Percentiles rank a stretch among this genome's conserved stretches.
These are phyloP conservation scores for Nerophis ophidion DNA, from an alignment of 2,113 vertebrate species.

Conservation along the genomic window DNA sequence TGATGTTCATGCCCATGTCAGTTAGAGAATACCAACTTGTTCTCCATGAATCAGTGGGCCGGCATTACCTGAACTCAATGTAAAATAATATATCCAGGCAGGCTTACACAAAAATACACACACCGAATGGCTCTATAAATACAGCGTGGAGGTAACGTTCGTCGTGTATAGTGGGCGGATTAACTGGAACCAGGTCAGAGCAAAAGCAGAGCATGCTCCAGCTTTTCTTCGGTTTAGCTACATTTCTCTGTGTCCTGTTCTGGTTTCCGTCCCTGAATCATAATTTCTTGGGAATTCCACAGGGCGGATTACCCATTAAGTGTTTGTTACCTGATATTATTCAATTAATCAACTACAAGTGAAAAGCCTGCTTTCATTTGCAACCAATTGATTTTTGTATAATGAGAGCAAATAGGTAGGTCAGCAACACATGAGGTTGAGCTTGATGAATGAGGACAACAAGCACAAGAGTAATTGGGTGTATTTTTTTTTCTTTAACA, in stretches of 20 bases:
- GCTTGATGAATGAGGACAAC: slow-evolving; percentile 3
- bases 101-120: slow-evolving; percentile 22
- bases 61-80: neutral
- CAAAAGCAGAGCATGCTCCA: slow-evolving; percentile 42
- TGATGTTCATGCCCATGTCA: too few species aligned
- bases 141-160: slow-evolving; percentile 56
- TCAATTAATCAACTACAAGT: neutral
- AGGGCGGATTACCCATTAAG: slow-evolving; percentile 3
- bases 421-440: neutral
- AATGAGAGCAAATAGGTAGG: neutral
- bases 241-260: slow-evolving; percentile 19
- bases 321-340: slow-evolving; percentile 3
- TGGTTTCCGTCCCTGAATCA: neutral
- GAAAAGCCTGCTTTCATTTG: neutral
- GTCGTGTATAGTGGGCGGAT: slow-evolving; percentile 57
- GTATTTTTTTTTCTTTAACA: neutral
- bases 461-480: slow-evolving; percentile 2
- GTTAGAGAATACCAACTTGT: neutral
- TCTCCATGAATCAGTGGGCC: slow-evolving; percentile 6
- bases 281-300: neutral
- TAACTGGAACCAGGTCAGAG: slow-evolving; percentile 64
- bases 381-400: neutral
- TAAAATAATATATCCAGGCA: slow-evolving; percentile 21
- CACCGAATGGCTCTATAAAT: slow-evolving; percentile 57
- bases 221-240: slow-evolving; percentile 41